Base-by-base conservation (phyloP, 2,797 vertebrate species). In the Thunnus albacares region DNA sequence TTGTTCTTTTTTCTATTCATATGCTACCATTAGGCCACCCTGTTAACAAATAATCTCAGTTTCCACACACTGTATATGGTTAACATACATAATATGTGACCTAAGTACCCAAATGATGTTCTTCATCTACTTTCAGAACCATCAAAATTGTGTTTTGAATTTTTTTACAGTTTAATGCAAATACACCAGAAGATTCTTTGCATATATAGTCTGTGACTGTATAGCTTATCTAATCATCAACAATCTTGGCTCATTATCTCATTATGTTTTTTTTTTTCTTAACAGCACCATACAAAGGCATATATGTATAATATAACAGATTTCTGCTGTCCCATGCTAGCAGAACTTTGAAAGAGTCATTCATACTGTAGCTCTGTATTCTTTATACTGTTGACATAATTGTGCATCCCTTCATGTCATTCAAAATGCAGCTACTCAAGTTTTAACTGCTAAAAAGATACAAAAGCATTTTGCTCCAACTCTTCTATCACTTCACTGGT, bases 341-440 rank as follows among this genome's bases (percentile, higher is more conserved):
- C 26, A 58, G 47, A 30, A 35, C 35, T 51, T 7, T 38, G 3
- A 41, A 60, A 14, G 11, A 18, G 47, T 43, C 11, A 56, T 33
- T 43, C 14, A 22, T 28, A 13, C 51, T 45, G 56, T 30, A 24
- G 28, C 22, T 43, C n/a, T 75, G 45, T 38, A 64, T 71, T 60
- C 8, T 71, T 13, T 47, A 18, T 6, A 12, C 4, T 20, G 66
- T 11, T 35, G n/a, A 35, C 52, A 28, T 47, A 13, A 13, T 55
- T 11, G 24, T 26, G 60, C 20, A 47, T 30, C 28, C 24, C 6
- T 47, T 8, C 20, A 26, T 18, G 5, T 47, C 7, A 28, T 43
- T 75, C 17, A 58, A 64, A 67, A 45, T 56, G 62, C 58, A 79
- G 47, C 71, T 57, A 28, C 61, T 68, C 24, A n/a, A 51, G 55